Conservation (phyloP, 2,888 invertebrate species). For the Tipula confusa region DNA sequence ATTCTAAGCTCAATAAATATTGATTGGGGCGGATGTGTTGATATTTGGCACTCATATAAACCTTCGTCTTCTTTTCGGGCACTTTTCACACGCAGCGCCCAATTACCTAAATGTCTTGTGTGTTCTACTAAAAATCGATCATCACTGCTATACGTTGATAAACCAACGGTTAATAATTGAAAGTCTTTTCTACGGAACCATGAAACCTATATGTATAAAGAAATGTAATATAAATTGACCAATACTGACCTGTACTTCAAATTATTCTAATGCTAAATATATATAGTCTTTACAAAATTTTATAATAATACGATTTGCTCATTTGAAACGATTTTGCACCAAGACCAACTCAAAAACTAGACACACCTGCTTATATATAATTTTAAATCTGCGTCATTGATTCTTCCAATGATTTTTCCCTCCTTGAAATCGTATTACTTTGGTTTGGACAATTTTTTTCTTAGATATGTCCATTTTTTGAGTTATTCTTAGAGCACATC, state of each 20-base stretch:
- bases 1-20: conserved; percentile 55
- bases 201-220: conserved; percentile 45
- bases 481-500: too few relatives aligned
- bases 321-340: too few relatives aligned
- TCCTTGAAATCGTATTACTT: too few relatives aligned
- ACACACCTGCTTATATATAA: too few relatives aligned
- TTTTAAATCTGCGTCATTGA: too few relatives aligned
- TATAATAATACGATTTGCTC: too few relatives aligned
- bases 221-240: conserved; percentile 3
- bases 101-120: conserved; percentile 51
- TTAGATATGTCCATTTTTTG: too few relatives aligned
- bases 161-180: conserved; percentile 55
- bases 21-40: conserved; percentile 56
- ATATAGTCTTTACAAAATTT: too few relatives aligned
- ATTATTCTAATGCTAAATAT: background rate
- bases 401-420: too few relatives aligned
- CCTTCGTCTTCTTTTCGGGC: conserved; percentile 37
- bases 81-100: conserved; percentile 44
- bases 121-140: conserved; percentile 56
- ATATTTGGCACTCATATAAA: conserved; percentile 56
- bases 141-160: conserved; percentile 55
- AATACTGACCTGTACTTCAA: background rate
- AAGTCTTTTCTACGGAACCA: conserved; percentile 58
- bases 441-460: too few relatives aligned
- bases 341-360: too few relatives aligned